Evolutionary conservation across 2,113 vertebrate genomes (phyloP), one percentile per base, ranked within the genome.

Genomic region (Anoura caudifer): DNA sequence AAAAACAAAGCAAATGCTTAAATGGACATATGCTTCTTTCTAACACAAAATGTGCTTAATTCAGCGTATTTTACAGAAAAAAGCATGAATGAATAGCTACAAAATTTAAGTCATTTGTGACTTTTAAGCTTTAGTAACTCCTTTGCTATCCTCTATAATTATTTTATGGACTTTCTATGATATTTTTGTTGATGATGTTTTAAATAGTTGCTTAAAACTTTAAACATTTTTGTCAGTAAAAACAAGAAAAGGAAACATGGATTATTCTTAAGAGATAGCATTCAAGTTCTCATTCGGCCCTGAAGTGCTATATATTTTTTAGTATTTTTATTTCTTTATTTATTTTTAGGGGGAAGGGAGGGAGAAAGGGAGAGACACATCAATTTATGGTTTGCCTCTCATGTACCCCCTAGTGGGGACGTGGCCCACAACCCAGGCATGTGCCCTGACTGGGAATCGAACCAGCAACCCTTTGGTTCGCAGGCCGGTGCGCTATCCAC

Each of bases 91-190:
- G 52, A 97, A 83, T 75, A 87, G 31, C 17, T 47, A 50, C 41
- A 96, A 91, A 95, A 43, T 79, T 52, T 81, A 88, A 95, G 67
- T 87, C 67, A 91, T 47, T 73, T 72, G 1, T 88, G 90, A 96
- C 43, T 96, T 97, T 91, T 95, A 56, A 83, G 61, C 43, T 94
- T 59, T 82, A 93, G 75, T 22, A 97, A 94, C 75, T 82, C n/a
- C 84, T 94, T 59, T 50, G n/a, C 38, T 92, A 63, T 86, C 43
- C 7, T 82, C 84, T 91, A 4, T 43, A 75, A 85, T 88, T 79
- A 95, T 47, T 94, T 79, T 95, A 45, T 8, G 22, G 36, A 72
- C 8, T 73, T 95, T 94, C 82, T 26, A 54, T 84, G n/a, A 94
- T 86, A 8, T 3, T 65, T 87, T 76, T 52, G 26, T 61, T 91